Evolutionary conservation across 2,888 invertebrate genomes (phyloP), one percentile per base, ranked within the genome.

Genomic region (Drosophila infuscata): DNA sequence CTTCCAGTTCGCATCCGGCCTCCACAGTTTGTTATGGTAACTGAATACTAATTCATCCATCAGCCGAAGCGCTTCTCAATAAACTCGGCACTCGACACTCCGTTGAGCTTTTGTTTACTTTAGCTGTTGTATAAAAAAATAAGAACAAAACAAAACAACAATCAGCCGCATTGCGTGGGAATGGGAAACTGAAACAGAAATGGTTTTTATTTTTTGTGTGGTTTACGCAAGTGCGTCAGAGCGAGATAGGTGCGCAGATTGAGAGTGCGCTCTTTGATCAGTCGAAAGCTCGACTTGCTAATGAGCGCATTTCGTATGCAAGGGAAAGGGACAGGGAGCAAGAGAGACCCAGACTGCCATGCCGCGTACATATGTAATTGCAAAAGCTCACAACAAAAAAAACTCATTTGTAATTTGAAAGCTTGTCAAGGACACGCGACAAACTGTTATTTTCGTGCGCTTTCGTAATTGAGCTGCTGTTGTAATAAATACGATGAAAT

Each of bases 51-150:
- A 83, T 87, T 81, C 77, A 70, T 60, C 64, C 25, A 38, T 38
- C 56, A 12, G 70, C 66, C 64, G 46, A 73, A 81, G 65, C 72
- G 58, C 71, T 84, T 74, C 46, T 46, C 88, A 88, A 80, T 83
- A 74, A 82, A 72, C 46, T 46, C 85, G 79, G 70, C 85, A 71
- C 76, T 86, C 38, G 38, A 66, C 85, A 73, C 76, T 86, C 29
- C 29, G 77, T 81, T 70, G 79, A 79, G 88, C 85, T 88, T 85
- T 85, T 89, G 89, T 85, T 89, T 87, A 80, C 68, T 70, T 65
- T 62, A 65, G 59, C 64, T 43, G 41, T 59, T 49, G 57, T 60
- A 64, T 54, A 58, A 25, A 75, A 74, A 62, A 70, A 72, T 66
- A 29, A 64, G 46, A 46, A 25, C 46, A 46, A 25, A 46, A 46